A percentile compares a stretch with the other conserved stretches of the same genome.
phyloP scores from a whole-genome alignment of 2,113 vertebrate species.

The Seriola quinqueradiata region DNA sequence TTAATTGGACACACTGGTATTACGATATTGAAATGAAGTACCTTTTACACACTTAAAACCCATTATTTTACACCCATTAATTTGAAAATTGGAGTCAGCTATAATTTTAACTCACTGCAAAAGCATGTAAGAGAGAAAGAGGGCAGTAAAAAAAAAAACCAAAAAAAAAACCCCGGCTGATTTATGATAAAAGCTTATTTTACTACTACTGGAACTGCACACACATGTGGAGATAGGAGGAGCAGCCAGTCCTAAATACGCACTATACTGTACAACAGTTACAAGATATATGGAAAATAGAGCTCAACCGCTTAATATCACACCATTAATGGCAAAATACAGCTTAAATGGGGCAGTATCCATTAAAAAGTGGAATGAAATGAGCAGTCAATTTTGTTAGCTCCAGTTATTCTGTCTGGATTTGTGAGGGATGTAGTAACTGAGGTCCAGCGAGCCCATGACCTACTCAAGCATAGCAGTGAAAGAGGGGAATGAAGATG shows the following conservation, averaged over 20 bases:
- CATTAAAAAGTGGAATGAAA: conserved; percentile 60
- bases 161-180: conserved; percentile 24
- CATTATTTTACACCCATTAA: conserved; percentile 75
- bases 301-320: conserved; percentile 33
- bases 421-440: conserved; percentile 41
- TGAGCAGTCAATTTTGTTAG: conserved; percentile 48
- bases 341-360: conserved; percentile 41
- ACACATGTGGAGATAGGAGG: not conserved
- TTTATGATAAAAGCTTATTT: conserved; percentile 79
- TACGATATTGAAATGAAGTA: conserved; percentile 75
- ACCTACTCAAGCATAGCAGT: conserved; percentile 44
- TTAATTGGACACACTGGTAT: conserved; percentile 62
- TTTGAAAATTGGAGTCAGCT: conserved; percentile 70
- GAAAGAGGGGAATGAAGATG: conserved; percentile 40
- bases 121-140: conserved; percentile 12
- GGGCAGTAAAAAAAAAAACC: conserved; percentile 45
- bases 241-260: not conserved
- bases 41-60: conserved; percentile 75
- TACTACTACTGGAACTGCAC: conserved; percentile 42
- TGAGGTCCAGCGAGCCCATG: conserved; percentile 36
- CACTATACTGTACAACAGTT: conserved; percentile 4
- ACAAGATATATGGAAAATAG: conserved; percentile 31
- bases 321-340: conserved; percentile 48
- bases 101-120: conserved; percentile 54
- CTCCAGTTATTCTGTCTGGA: conserved; percentile 53